Base-by-base conservation (phyloP, 2,113 vertebrate species). In the Meleagris gallopavo region DNA sequence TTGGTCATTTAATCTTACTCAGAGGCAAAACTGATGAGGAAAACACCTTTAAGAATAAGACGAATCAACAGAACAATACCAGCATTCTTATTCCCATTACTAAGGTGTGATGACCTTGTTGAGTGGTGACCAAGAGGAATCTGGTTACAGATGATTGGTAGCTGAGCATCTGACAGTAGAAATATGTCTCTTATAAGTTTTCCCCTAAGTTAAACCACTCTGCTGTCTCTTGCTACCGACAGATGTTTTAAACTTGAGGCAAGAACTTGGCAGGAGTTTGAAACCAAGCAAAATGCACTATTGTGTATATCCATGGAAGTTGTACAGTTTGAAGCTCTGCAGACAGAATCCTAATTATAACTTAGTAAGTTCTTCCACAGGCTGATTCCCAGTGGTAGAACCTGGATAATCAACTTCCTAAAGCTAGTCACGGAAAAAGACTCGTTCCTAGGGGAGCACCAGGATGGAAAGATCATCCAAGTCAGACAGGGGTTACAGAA, bases 341-440 rank as follows among this genome's bases (percentile, higher is more conserved):
- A 77, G 72, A 74, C 22, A 93, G 85, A 91, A 86, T 58, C 32
- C 36, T 88, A 88, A 88, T 95, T 83, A 81, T 77, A 94, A 90
- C 72, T 91, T 88, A 7, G 5, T 76, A 86, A 95, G 83, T 57
- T 88, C 69, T 86, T 93, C 64, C 80, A 19, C 62, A 86, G 80
- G 55, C 57, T 67, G 76, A 88, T 74, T 83, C 77, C 57, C 38
- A 77, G 50, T 46, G 60, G 61, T 48, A 93, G 76, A 88, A 95
- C 61, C 41, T 4, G 24, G 46, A 72, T 84, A 88, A 92, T 62
- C 77, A 94, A 45, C 41, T 71, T 83, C 67, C 22, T 90, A 72
- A 73, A 40, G 46, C 46, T 73, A 78, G 82, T 18, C 55, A 86
- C 11, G 73, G 25, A 80, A 90, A 24, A 78, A 62, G 24, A 29